These are phyloP conservation scores for Bostrychus sinensis DNA, from an alignment of 2,113 vertebrate genomes.

Conservation along the genomic window DNA sequence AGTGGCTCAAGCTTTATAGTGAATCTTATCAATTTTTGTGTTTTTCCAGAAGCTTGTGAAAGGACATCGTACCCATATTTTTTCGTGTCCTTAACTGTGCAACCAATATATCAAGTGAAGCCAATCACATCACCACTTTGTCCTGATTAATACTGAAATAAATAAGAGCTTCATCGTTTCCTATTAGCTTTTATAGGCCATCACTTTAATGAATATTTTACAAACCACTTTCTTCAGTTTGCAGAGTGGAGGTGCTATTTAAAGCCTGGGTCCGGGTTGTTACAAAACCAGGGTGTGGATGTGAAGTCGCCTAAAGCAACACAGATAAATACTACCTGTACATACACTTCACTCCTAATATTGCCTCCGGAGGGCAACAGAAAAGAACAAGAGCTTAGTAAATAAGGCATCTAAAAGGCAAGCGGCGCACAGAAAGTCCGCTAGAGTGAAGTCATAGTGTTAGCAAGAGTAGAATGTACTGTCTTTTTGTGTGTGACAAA, in stretches of 20 bases:
- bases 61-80: conserved; percentile 8
- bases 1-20: conserved; percentile 32
- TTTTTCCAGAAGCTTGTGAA: conserved; percentile 22
- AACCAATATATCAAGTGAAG: conserved; percentile 10
- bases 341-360: conserved; percentile 73
- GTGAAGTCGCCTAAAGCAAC: conserved; percentile 61
- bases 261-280: conserved; percentile 28
- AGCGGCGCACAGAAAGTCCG: conserved; percentile 65
- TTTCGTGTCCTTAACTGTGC: conserved; percentile 11
- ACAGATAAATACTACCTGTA: conserved; percentile 78
- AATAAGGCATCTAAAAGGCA: conserved; percentile 83
- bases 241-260: conserved; percentile 31
- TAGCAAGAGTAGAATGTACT: conserved; percentile 71
- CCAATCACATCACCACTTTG: conserved; percentile 17
- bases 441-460: conserved; percentile 70
- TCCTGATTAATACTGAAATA: conserved; percentile 31
- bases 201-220: conserved; percentile 17
- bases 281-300: conserved; percentile 50
- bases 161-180: conserved; percentile 35
- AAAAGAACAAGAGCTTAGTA: conserved; percentile 73
- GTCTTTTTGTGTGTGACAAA: conserved; percentile 8
- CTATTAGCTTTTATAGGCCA: conserved; percentile 13
- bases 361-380: conserved; percentile 62
- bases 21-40: conserved; percentile 2
- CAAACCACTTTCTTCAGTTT: conserved; percentile 14